Base-by-base conservation (phyloP, 2,797 vertebrate species). In the Trematomus bernacchii region DNA sequence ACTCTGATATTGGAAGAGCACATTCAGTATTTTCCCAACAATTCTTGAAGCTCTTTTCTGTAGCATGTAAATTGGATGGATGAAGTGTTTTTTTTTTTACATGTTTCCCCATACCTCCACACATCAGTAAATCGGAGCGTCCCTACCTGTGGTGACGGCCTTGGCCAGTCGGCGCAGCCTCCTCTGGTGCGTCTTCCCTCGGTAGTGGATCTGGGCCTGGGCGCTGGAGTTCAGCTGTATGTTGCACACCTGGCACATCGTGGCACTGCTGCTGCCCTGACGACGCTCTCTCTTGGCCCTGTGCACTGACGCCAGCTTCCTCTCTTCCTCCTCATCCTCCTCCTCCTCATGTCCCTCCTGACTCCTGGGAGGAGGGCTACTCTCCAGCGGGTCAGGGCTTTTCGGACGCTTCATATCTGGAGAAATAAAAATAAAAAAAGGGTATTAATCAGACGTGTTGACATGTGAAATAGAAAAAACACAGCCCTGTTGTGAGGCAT, bases 181-280 rank as follows among this genome's bases (percentile, higher is more conserved):
- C 90, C 97, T 95, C 95, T 98, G 97, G 92, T 99, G 98, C 2
- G 97, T 97, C 72, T 98, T 98, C 50, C 98, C 97, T 48, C 96
- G 95, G 82, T 97, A 98, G 93, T 99, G 97, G 91, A 98, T 97
- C 94, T 98, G 97, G 0, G 98, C 97, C 93, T 99, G 98, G 3
- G 96, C 96, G 0, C 94, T 94, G 0, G 97, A 99, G 94, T 99
- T 99, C 51, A 99, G 95, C 83, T 97, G 96, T 83, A 98, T 97
- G 88, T 96, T 97, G 89, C 98, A 99, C 90, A 99, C 97, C 42
- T 97, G 95, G 1, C 98, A 99, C 72, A 98, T 92, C 0, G 96
- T 99, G 90, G 96, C 96, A 0, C 96, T 96, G 9, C 95, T 90
- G 66, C 80, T 85, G 55, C 95, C 85, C 21, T 94, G 96, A 62